Base-by-base conservation (phyloP, 2,888 invertebrate species). In the Brenthis hecate region DNA sequence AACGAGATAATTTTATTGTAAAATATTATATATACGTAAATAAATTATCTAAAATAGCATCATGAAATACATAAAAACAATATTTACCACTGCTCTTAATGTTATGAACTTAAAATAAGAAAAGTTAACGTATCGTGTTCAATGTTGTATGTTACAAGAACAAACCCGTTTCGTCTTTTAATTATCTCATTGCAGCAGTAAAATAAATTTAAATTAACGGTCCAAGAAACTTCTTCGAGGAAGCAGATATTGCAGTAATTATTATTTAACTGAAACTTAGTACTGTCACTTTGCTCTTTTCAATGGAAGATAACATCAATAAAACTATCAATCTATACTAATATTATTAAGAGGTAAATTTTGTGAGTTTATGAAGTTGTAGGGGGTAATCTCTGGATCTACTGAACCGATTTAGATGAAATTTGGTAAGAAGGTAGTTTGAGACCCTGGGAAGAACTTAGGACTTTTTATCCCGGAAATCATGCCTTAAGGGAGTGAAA, bases 151-250 rank as follows among this genome's bases (percentile, higher is more conserved):
- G 54, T 61, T 61, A 68, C 66, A 61, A 63, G 66, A 63, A 70
- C 57, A 62, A 71, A 70, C 72, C 61, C 65, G 70, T 69, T 72
- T 54, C 13, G 66, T 63, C 69, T 65, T 71, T 73, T 73, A 72
- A 75, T 73, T 75, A 71, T 68, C 70, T 77, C 76, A 75, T 76
- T 78, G 80, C 75, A 72, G 80, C 77, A 77, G 79, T 80, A 72
- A 84, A 86, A 88, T 87, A 88, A 88, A 88, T 88, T 87, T 83
- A 85, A 87, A 87, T 87, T 85, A 86, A 81, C 81, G 72, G 72
- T 76, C 80, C 82, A 82, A 87, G 69, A 68, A 72, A 65, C 65
- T 62, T 72, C 65, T 72, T 68, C 69, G 68, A 64, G 57, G 69
- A 71, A 74, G 55, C 60, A 64, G 66, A 71, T 69, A 65, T 68